phyloP scores from a whole-genome alignment of 2,888 invertebrate genomes.

The Tinea pellionella region DNA sequence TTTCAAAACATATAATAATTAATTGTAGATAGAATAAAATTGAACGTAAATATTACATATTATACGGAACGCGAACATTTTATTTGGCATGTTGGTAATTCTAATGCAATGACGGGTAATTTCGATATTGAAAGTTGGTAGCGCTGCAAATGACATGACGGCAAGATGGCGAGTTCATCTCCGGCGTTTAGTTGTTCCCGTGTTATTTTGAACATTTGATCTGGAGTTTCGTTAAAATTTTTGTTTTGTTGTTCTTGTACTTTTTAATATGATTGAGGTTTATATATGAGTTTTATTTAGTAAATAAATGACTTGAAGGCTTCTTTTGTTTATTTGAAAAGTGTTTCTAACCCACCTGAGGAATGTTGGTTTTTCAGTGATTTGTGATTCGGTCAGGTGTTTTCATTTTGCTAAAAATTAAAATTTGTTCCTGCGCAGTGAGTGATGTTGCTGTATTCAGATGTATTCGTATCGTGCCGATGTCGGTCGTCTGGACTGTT shows the following conservation, averaged over 20 bases:
- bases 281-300: constrained; percentile 35
- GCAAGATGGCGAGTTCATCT: constrained; percentile 70
- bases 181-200: constrained; percentile 58
- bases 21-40: no score
- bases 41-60: neutral
- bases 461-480: constrained; percentile 65
- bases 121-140: constrained; percentile 29
- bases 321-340: constrained; percentile 20
- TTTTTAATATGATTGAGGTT: constrained; percentile 25
- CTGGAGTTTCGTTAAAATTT: constrained; percentile 44
- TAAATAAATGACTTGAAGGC: constrained; percentile 15
- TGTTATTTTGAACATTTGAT: constrained; percentile 52
- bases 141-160: constrained; percentile 48
- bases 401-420: constrained; percentile 62
- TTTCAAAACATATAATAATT: no score
- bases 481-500: constrained; percentile 66
- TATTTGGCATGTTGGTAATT: neutral
- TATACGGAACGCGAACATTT: neutral
- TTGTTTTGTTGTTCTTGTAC: constrained; percentile 40
- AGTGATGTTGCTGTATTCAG: constrained; percentile 54
- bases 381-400: constrained; percentile 73
- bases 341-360: constrained; percentile 72
- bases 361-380: constrained; percentile 73
- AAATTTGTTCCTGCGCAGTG: constrained; percentile 68
- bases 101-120: neutral